A percentile compares a stretch with the other conserved stretches of the same genome.
phyloP scores from a whole-genome alignment of 2,888 invertebrate genomes.

The Cylindroiulus punctatus region DNA sequence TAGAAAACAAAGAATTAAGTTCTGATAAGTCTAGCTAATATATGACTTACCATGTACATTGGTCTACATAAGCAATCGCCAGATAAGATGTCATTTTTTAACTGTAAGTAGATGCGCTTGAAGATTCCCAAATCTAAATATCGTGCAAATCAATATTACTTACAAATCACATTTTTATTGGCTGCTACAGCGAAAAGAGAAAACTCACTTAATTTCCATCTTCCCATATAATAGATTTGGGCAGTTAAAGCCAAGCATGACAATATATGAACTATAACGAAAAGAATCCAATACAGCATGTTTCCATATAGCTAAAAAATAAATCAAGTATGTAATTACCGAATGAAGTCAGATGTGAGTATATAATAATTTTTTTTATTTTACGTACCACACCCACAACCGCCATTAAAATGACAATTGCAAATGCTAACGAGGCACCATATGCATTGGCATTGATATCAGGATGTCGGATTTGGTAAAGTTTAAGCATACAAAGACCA shows the following conservation, averaged over 20 bases:
- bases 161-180: slow-evolving; percentile 58
- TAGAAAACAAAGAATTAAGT: not conserved
- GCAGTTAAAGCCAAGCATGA: slow-evolving; percentile 73
- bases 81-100: slow-evolving; percentile 66
- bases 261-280: slow-evolving; percentile 76
- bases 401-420: slow-evolving; percentile 74
- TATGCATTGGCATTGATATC: slow-evolving; percentile 87
- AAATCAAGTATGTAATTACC: slow-evolving; percentile 48
- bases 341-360: not conserved
- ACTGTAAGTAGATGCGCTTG: slow-evolving; percentile 65
- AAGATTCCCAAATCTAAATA: slow-evolving; percentile 67
- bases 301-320: slow-evolving; percentile 60
- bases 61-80: slow-evolving; percentile 63
- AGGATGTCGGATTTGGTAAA: slow-evolving; percentile 88
- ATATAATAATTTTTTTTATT: slow-evolving; percentile 31
- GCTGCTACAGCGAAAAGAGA: not conserved
- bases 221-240: slow-evolving; percentile 68
- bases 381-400: slow-evolving; percentile 60
- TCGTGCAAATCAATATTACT: not conserved
- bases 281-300: slow-evolving; percentile 63
- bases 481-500: slow-evolving; percentile 84
- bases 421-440: slow-evolving; percentile 80
- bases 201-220: slow-evolving; percentile 72
- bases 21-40: not conserved
- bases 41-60: slow-evolving; percentile 66